phyloP scores from a whole-genome alignment of 2,113 vertebrate species.

The Lepus timidus region DNA sequence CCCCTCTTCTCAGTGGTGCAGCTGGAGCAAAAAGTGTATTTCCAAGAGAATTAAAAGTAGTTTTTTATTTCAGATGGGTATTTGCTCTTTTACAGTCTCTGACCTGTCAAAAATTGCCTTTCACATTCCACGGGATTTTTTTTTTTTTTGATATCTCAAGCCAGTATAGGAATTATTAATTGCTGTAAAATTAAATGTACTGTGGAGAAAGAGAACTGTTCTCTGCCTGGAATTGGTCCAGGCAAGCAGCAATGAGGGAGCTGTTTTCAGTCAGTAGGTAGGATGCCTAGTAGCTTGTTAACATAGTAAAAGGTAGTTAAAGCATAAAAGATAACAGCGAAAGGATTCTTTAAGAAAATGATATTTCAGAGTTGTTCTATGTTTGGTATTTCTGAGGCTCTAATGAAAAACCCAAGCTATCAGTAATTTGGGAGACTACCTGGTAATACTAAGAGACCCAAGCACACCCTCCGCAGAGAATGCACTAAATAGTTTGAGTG shows the following conservation, averaged over 20 bases:
- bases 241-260: rapidly evolving
- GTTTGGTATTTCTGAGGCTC: not conserved
- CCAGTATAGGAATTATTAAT: constrained; percentile 63
- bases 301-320: not conserved
- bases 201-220: not conserved
- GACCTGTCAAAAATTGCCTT: not conserved
- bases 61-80: not conserved
- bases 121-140: not conserved
- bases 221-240: not conserved
- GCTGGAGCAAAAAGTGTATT: not conserved
- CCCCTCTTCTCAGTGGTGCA: not conserved
- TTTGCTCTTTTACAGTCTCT: not conserved
- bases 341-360: not conserved
- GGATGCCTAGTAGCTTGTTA: not conserved
- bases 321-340: not conserved
- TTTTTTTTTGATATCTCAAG: not conserved
- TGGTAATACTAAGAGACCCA: not conserved
- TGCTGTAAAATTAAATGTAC: not conserved
- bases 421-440: not conserved
- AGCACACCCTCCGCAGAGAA: not conserved
- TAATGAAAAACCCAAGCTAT: not conserved
- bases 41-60: not conserved
- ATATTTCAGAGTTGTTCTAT: not conserved
- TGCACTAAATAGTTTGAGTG: not conserved
- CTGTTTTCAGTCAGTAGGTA: not conserved